Conservation (phyloP, 2,888 invertebrate species). For the Pollenia amentaria region DNA sequence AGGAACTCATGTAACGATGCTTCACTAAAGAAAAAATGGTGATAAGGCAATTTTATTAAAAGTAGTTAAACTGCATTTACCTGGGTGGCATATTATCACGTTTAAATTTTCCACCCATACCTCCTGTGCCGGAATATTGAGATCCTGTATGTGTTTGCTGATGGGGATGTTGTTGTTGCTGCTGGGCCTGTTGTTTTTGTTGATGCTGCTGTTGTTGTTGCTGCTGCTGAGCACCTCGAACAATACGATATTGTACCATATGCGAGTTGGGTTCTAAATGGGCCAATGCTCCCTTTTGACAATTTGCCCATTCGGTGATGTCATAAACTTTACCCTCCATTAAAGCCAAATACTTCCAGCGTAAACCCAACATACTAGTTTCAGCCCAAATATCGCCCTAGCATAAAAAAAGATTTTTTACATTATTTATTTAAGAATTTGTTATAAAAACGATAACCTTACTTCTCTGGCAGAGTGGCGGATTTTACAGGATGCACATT, state of each 20-base stretch:
- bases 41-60: background rate
- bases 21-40: conserved; percentile 78
- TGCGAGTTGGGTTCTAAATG: conserved; percentile 96
- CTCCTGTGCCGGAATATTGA: conserved; percentile 77
- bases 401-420: background rate
- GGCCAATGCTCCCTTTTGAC: conserved; percentile 87
- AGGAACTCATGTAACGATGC: conserved; percentile 84
- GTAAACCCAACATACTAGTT: conserved; percentile 93
- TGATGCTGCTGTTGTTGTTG: conserved; percentile 82
- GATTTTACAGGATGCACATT: conserved; percentile 95
- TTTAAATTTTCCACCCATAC: conserved; percentile 77
- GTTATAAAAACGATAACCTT: conserved; percentile 41
- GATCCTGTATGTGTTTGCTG: conserved; percentile 77
- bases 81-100: conserved; percentile 75
- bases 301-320: conserved; percentile 98
- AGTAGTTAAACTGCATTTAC: conserved; percentile 48
- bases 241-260: conserved; percentile 89
- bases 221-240: conserved; percentile 84
- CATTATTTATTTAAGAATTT: background rate
- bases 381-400: conserved; percentile 99
- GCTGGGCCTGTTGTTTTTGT: conserved; percentile 76
- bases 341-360: conserved; percentile 97
- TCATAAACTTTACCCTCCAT: conserved; percentile 98
- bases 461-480: conserved; percentile 95
- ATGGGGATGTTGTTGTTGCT: conserved; percentile 79